These are phyloP conservation scores for Monomorium pharaonis DNA, from an alignment of 1,140 invertebrate genomes.

Conservation along the genomic window DNA sequence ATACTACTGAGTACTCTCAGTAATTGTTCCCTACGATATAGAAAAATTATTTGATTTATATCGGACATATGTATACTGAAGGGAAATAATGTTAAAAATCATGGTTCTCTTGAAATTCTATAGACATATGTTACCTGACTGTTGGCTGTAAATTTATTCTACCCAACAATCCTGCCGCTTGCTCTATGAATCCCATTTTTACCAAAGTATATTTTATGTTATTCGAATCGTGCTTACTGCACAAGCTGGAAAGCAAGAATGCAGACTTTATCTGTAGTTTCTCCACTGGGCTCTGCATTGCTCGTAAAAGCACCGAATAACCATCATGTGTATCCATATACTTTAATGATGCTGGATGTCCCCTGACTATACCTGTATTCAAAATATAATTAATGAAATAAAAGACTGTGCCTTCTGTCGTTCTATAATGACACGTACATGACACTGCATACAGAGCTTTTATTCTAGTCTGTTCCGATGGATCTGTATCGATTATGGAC, in stretches of 20 bases:
- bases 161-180: slow-evolving; percentile 84
- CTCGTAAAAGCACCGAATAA: slow-evolving; percentile 87
- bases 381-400: slow-evolving; percentile 2
- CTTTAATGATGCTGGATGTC: slow-evolving; percentile 86
- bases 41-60: slow-evolving; percentile 36
- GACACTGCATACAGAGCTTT: slow-evolving; percentile 92
- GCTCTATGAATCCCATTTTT: slow-evolving; percentile 87
- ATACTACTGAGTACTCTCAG: slow-evolving; percentile 85
- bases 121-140: slow-evolving; percentile 76
- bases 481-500: slow-evolving; percentile 88
- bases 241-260: slow-evolving; percentile 88
- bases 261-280: slow-evolving; percentile 89
- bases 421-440: slow-evolving; percentile 86
- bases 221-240: slow-evolving; percentile 86
- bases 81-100: not conserved
- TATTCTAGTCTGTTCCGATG: slow-evolving; percentile 85
- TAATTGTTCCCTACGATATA: slow-evolving; percentile 86
- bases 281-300: slow-evolving; percentile 87
- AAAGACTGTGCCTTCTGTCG: not conserved
- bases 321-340: slow-evolving; percentile 88
- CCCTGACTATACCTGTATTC: slow-evolving; percentile 87
- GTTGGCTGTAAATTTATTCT: slow-evolving; percentile 80
- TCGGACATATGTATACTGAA: not conserved
- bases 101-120: slow-evolving; percentile 10
- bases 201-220: slow-evolving; percentile 85